phyloP scores from a whole-genome alignment of 2,113 vertebrate species.

The Synodontis membranacea region DNA sequence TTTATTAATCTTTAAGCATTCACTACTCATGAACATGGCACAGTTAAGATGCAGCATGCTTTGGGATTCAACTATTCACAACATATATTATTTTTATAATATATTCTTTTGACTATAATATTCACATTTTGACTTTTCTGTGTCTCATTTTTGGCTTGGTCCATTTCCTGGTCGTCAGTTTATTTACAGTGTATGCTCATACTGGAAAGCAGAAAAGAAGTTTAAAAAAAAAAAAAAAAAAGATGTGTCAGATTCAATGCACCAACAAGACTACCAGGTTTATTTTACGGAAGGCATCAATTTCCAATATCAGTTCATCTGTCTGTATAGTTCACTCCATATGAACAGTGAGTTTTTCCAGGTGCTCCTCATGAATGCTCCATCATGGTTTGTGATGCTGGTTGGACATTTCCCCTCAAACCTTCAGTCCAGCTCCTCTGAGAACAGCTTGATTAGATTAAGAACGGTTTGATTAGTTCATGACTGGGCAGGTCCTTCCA shows the following conservation, averaged over 20 bases:
- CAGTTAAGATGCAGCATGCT: not conserved
- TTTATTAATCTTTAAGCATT: too few relatives aligned
- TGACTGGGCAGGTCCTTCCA: not conserved
- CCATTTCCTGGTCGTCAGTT: not conserved
- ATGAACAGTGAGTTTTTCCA: not conserved
- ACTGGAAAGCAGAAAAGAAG: not conserved
- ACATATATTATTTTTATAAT: not conserved
- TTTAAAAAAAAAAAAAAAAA: too few relatives aligned
- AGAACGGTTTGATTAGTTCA: not conserved
- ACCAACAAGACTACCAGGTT: not conserved
- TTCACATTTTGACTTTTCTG: too few relatives aligned
- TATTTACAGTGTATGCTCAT: not conserved
- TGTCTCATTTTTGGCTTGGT: not conserved
- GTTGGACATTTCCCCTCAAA: not conserved
- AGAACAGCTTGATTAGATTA: not conserved
- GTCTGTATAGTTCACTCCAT: not conserved
- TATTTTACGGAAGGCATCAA: not conserved
- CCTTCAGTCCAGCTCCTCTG: not conserved
- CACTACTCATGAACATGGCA: not conserved
- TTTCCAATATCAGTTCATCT: not conserved
- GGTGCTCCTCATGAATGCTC: not conserved
- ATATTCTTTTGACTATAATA: not conserved
- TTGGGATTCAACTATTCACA: not conserved
- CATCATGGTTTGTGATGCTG: not conserved
- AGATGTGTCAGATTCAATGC: not conserved